Evolutionary conservation across 2,113 vertebrate genomes (phyloP), one percentile per base, ranked within the genome.

Genomic region (Podarcis cretensis): DNA sequence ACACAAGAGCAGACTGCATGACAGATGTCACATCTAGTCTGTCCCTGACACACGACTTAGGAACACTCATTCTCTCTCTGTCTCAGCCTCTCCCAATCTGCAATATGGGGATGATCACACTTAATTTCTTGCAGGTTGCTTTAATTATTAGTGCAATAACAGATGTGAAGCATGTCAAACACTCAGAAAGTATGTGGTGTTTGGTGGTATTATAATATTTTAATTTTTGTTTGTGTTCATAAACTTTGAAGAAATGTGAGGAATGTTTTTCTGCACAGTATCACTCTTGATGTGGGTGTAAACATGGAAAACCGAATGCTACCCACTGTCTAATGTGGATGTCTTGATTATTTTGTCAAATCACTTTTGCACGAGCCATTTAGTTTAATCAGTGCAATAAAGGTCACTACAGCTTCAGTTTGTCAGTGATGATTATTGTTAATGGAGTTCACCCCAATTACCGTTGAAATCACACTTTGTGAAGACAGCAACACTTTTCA

Each of bases 341-440:
- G 32, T 75, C 84, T 75, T 86, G 27, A 82, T 82, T 21, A 77
- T 86, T 82, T 83, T 90, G n/a, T 40, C 83, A 32, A 43, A 59
- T 83, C 63, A 71, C 32, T 43, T 89, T 90, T 86, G 84, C 71
- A 75, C 13, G 27, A 76, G 35, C 75, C 63, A 86, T 83, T 90
- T 83, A 82, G 43, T 77, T 82, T 78, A 87, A 63, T 87, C 73
- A 83, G 84, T 90, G 32, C 73, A 68, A 68, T 86, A 83, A 86
- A 87, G 84, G 84, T 90, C 27, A 83, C 78, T 66, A 37, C 27
- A 10, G 30, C 43, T 87, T 86, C 37, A 82, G 89, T 90, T 83
- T 90, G 84, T 87, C 73, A 78, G 35, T 32, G 20, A 77, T 78
- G 65, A 78, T 87, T 82, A 78, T 68, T 83, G 32, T 86, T 77